A percentile compares a stretch with the other conserved stretches of the same genome.
These are phyloP conservation scores for Coranthus polyacanthus DNA, from an alignment of 2,797 vertebrate genomes.

Conservation along the genomic window DNA sequence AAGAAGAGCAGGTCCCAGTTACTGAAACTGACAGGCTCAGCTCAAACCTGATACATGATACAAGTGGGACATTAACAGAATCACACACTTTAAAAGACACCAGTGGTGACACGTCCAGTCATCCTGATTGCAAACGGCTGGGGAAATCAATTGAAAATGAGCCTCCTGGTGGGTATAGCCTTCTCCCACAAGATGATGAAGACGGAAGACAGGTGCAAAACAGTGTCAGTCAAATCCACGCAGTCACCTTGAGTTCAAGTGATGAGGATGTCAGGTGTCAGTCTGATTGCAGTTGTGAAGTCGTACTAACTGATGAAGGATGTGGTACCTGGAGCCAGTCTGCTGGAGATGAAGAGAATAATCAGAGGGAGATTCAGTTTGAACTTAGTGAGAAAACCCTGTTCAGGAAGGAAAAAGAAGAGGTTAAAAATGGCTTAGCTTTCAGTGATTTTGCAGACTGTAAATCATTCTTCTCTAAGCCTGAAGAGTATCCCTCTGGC, in stretches of 20 bases:
- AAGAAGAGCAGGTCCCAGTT: constrained; percentile 47
- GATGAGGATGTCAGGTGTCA: constrained; percentile 50
- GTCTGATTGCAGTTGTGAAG: constrained; percentile 55
- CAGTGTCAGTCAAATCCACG: constrained; percentile 41
- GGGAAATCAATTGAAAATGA: constrained; percentile 57
- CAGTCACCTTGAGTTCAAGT: constrained; percentile 20
- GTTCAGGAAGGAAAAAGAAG: constrained; percentile 34
- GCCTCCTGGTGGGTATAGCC: constrained; percentile 33
- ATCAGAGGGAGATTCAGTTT: constrained; percentile 45
- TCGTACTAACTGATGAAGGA: constrained; percentile 22
- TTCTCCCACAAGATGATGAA: constrained; percentile 30
- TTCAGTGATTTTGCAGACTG: constrained; percentile 42
- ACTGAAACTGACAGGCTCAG: constrained; percentile 51
- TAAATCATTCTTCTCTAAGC: constrained; percentile 40
- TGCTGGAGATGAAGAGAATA: constrained; percentile 49
- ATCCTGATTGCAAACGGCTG: constrained; percentile 51
- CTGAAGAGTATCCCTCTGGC: constrained; percentile 38
- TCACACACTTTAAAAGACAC: constrained; percentile 39
- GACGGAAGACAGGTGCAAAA: constrained; percentile 46
- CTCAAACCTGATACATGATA: constrained; percentile 40
- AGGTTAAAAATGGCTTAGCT: constrained; percentile 31
- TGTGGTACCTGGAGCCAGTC: constrained; percentile 40
- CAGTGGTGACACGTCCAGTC: constrained; percentile 38
- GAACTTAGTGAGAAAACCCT: constrained; percentile 45
- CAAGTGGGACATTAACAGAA: constrained; percentile 45